Evolutionary conservation across 2,888 invertebrate species (phyloP), one percentile per base, ranked within the genome.

Genomic region (Tetheella fluctuosa): DNA sequence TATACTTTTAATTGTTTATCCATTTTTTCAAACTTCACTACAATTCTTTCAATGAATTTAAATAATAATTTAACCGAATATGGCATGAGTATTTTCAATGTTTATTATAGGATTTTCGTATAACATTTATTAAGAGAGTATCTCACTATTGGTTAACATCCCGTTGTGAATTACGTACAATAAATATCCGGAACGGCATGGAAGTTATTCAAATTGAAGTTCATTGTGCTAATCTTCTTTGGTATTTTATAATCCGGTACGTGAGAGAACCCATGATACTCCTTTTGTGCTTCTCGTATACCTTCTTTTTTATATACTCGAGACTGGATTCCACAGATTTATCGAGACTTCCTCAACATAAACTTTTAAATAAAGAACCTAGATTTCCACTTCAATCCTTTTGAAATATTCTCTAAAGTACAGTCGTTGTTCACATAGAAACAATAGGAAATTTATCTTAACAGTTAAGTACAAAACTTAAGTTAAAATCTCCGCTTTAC

Each of bases 231-330:
- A 84, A 84, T 85, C 83, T 76, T 58, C 69, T 67, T 54, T 61
- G 80, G 81, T 81, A 84, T 82, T 74, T 34, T 74, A 75, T 80
- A 81, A 85, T 82, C 81, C 75, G 72, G 67, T 69, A 68, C 65
- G 64, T 71, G 69, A 72, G 67, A 75, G 72, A 64, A 48, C 42
- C 42, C 42, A 48, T 17, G 42, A 48, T 15, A 42, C 5, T 42
- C 37, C 37, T 37, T 37, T 37, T 37, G 37, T 37, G 4, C 15
- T 37, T 17, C 61, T 52, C 54, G 54, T 64, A 61, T 63, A 64
- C 55, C 54, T 62, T 58, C 57, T 52, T 70, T 70, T 61, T 62
- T 64, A 52, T 60, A 71, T 58, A 57, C 59, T n/a, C n/a, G 55
- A 54, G 55, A 61, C 61, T 52, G 60, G 54, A 61, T 58, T 62